phyloP scores from a whole-genome alignment of 2,888 invertebrate genomes.

The Lamproptera curius region DNA sequence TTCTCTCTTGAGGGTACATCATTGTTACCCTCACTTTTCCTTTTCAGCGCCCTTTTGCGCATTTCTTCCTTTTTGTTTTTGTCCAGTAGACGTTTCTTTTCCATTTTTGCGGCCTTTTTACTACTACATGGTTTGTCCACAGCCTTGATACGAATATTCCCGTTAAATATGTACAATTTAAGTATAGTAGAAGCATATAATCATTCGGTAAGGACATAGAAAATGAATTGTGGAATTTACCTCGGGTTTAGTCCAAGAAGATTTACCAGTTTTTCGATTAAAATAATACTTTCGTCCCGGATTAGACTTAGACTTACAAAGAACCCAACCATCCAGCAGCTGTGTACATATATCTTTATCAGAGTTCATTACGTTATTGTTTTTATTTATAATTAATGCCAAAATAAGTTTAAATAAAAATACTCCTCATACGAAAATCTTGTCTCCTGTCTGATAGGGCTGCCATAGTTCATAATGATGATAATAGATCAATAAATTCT shows the following conservation, averaged over 20 bases:
- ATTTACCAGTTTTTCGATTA: constrained; percentile 67
- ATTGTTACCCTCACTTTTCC: constrained; percentile 51
- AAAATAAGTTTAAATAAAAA: constrained; percentile 2
- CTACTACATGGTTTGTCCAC: constrained; percentile 37
- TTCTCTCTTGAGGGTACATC: constrained; percentile 40
- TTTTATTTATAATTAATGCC: background rate
- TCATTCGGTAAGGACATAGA: constrained; percentile 11
- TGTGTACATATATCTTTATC: constrained; percentile 49
- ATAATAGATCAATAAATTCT: background rate
- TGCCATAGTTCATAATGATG: background rate
- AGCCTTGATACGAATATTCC: constrained; percentile 42
- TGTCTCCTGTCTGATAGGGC: constrained; percentile 1
- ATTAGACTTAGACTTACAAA: constrained; percentile 64
- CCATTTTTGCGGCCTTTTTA: constrained; percentile 25
- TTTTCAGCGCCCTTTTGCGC: constrained; percentile 46
- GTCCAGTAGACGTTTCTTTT: constrained; percentile 37
- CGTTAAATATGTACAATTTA: too few species aligned
- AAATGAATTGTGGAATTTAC: constrained; percentile 50
- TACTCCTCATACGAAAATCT: background rate
- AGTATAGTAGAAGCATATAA: too few species aligned
- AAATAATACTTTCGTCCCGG: constrained; percentile 69
- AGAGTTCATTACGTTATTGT: constrained; percentile 50
- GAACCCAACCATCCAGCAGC: constrained; percentile 70
- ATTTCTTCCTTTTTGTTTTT: constrained; percentile 43
- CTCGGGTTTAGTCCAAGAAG: constrained; percentile 67